These are phyloP conservation scores for Melanerpes formicivorus DNA, from an alignment of 2,113 vertebrate species.

Conservation along the genomic window DNA sequence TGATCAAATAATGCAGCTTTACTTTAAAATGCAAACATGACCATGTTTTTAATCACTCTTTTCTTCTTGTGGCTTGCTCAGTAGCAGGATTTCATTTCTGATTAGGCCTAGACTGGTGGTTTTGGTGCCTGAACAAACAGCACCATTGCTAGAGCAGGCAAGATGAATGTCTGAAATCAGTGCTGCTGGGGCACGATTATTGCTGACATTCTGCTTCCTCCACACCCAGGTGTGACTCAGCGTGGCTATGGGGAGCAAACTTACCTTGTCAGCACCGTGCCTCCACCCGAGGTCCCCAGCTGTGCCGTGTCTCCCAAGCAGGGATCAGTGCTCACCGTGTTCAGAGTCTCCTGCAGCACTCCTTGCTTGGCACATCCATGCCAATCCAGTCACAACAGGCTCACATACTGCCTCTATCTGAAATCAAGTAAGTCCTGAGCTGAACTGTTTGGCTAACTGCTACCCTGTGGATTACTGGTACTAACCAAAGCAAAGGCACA, in stretches of 20 bases:
- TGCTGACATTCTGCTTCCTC: not conserved
- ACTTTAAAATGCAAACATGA: not conserved
- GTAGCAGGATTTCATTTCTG: not conserved
- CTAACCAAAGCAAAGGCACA: not conserved
- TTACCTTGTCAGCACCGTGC: constrained; percentile 45
- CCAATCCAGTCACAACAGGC: not conserved
- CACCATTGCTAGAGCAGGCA: not conserved
- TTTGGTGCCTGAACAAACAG: not conserved
- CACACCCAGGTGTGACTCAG: constrained; percentile 35
- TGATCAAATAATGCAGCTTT: not conserved
- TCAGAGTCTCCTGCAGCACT: constrained; percentile 78
- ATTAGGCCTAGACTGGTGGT: not conserved
- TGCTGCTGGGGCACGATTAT: fast-evolving
- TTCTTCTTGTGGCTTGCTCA: not conserved
- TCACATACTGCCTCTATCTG: constrained; percentile 86
- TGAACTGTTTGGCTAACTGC: not conserved
- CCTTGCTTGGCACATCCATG: constrained; percentile 48
- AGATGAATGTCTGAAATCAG: not conserved
- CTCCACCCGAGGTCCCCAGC: not conserved
- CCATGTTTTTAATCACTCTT: not conserved
- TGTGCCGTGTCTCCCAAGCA: constrained; percentile 78
- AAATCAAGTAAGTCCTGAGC: constrained; percentile 55
- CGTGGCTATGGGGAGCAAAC: constrained; percentile 56
- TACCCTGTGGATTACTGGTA: not conserved
- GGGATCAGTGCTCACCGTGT: constrained; percentile 83